A percentile compares a stretch with the other conserved stretches of the same genome.
These are phyloP conservation scores for Dynastes maya DNA, from an alignment of 2,888 invertebrate species.

Conservation along the genomic window DNA sequence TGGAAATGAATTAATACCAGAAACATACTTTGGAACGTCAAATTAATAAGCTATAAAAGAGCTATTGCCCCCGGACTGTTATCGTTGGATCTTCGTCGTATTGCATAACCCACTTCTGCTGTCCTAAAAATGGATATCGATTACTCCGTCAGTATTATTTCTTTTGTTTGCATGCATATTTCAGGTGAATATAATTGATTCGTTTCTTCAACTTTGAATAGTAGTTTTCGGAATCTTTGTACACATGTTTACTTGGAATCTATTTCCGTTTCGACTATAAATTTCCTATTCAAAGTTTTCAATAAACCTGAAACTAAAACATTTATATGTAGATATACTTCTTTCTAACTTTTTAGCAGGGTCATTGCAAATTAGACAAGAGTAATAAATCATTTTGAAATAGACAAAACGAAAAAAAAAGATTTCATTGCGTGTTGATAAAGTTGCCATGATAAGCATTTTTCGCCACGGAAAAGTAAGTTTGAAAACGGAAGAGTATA, in stretches of 20 bases:
- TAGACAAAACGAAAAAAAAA: constrained; percentile 1
- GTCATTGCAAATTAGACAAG: background rate
- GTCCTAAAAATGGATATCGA: constrained; percentile 6
- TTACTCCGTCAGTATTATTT: background rate
- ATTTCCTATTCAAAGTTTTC: too few species aligned
- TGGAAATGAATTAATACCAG: too few species aligned
- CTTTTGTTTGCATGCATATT: background rate
- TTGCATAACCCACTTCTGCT: background rate
- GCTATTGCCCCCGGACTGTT: too few species aligned
- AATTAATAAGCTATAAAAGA: too few species aligned
- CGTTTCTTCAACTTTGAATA: too few species aligned
- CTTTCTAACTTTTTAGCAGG: background rate
- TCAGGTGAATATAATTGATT: too few species aligned
- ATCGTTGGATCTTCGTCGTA: too few species aligned
- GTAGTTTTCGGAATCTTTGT: too few species aligned
- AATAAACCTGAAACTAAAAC: background rate
- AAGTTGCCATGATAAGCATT: background rate
- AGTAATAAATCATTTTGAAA: constrained; percentile 14
- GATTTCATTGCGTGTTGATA: background rate
- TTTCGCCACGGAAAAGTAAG: background rate
- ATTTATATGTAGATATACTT: background rate
- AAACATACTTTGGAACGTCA: too few species aligned
- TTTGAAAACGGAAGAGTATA: background rate
- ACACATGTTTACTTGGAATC: too few species aligned
- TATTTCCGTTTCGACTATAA: too few species aligned